Percentiles rank a stretch among this genome's conserved stretches.
Conservation (phyloP, 2,113 vertebrate genomes). For the Neoarius graeffei region DNA sequence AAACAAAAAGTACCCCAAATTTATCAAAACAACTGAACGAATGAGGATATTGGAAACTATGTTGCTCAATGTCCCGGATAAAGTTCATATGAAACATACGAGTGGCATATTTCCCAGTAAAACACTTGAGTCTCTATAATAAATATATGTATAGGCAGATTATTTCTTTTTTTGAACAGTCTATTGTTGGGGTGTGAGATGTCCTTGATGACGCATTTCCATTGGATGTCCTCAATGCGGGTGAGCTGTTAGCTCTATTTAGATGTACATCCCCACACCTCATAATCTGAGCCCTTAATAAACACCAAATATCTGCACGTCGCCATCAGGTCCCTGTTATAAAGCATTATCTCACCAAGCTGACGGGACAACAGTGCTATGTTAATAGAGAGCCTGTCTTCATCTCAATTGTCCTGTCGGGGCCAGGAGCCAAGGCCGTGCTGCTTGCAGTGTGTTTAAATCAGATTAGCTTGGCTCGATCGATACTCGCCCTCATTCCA, state of each 20-base stretch:
- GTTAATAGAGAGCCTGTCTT: conserved; percentile 32
- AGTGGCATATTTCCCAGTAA: no score
- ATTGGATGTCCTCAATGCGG: no score
- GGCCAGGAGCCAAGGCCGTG: conserved; percentile 69
- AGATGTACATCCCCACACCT: not conserved
- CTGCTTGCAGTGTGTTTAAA: conserved; percentile 76
- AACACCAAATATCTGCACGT: not conserved
- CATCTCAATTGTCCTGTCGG: conserved; percentile 37
- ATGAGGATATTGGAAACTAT: no score
- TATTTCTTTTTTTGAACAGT: no score
- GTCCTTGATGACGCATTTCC: no score
- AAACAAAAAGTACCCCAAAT: no score
- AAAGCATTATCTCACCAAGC: conserved; percentile 1
- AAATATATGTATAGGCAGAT: no score
- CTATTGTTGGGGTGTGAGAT: no score
- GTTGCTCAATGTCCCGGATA: no score
- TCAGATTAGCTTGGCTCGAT: conserved; percentile 82
- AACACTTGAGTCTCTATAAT: no score
- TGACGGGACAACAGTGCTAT: conserved; percentile 17
- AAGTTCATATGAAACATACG: no score
- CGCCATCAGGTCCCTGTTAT: not conserved
- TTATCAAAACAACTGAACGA: no score
- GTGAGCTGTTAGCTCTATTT: not conserved
- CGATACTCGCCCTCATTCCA: conserved; percentile 79
- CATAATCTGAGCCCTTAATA: not conserved